Evolutionary conservation across 2,113 vertebrate species (phyloP).

Genomic region (Bolborhynchus lineola): DNA sequence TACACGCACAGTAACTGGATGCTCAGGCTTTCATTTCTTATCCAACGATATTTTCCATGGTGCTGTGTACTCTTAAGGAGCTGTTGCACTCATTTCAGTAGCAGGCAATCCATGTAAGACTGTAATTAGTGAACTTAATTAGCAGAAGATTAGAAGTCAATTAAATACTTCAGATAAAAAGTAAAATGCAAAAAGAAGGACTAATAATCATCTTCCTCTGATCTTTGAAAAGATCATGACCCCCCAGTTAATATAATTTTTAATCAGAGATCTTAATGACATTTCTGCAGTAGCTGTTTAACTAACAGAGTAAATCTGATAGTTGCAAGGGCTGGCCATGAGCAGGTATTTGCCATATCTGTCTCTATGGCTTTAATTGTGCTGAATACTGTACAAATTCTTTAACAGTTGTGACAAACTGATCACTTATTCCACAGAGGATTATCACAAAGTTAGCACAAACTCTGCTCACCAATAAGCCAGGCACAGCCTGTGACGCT

Average conservation of each 20-base stretch:
- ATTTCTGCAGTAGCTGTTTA: background rate
- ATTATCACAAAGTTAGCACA: background rate
- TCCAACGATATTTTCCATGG: background rate
- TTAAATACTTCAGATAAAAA: background rate
- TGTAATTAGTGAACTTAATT: background rate
- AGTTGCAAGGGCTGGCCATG: background rate
- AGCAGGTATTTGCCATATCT: background rate
- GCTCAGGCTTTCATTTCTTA: background rate
- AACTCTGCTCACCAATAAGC: background rate
- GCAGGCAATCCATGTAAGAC: background rate
- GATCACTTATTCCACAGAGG: background rate
- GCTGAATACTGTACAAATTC: background rate
- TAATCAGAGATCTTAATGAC: background rate
- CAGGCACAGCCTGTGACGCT: background rate
- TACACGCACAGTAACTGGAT: background rate
- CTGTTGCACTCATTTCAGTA: background rate
- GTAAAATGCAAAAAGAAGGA: background rate
- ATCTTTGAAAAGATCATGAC: background rate
- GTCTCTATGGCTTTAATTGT: background rate
- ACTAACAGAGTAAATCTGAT: background rate
- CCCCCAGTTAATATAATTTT: background rate
- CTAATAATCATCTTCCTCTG: background rate
- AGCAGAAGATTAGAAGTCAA: background rate
- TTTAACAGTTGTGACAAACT: background rate
- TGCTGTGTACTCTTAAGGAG: background rate